Base-by-base conservation (phyloP, 64 coral and sea anemone species). In the Dendrophyllia cribrosa region DNA sequence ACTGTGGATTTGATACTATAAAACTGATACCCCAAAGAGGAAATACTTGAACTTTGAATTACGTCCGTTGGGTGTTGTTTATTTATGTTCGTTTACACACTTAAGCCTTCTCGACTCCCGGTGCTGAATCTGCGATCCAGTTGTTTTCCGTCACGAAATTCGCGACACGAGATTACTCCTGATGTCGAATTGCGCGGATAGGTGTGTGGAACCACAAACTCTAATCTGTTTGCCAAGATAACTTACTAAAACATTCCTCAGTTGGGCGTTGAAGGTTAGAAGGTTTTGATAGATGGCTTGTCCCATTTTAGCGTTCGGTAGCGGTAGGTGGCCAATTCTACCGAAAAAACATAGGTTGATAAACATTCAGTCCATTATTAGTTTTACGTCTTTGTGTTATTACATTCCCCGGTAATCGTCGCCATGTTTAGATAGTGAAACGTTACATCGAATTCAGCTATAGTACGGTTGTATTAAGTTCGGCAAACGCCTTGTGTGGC, bases 211-310 rank as follows among this genome's bases (percentile, higher is more conserved):
- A 51, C 80, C 80, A 47, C 80, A 84, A 66, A 15, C 44, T 51
- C 79, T 84, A 84, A 84, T 84, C 80, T 84, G 80, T 84, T 84
- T 84, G 9, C 61, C 80, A 20, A 49, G 80, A 84, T 84, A 84
- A 84, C 80, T 84, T 64, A 45, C 9, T 45, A 62, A 75, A 84
- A 84, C 43, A 84, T 46, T 67, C 63, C 63, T n/a, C 61, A n/a
- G 16, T 13, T 68, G 80, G 80, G 80, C 80, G 80, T 84, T 67
- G 80, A 84, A 46, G 80, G 19, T 4, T 51, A 2, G 9, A 51
- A 50, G 6, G 44, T 6, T 49, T 56, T 75, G 72, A 75, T 49
- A 75, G 44, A 48, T 75, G 8, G 47, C 13, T 16, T 4, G 16
- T 20, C 16, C 72, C 44, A 47, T 4, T 84, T 22, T 84, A 45